Evolutionary conservation across 2,113 vertebrate genomes (phyloP), one percentile per base, ranked within the genome.

Genomic region (Serilophus lunatus): DNA sequence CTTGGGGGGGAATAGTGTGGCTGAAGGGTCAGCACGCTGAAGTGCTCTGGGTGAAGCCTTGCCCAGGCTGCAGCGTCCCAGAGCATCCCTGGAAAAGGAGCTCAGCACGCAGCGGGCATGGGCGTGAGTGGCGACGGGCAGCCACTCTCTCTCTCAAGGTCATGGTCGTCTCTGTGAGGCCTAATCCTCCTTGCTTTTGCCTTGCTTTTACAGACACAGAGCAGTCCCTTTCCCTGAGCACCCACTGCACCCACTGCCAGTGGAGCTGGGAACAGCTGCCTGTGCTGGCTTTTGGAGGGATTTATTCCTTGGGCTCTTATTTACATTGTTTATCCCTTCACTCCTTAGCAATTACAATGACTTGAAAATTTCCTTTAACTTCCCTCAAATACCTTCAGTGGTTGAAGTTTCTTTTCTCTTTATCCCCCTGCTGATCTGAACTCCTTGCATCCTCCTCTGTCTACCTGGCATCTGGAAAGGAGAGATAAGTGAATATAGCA

Each of bases 401-500:
- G 69, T 29, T 87, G 85, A 36, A 59, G 66, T 66, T 61, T 82
- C 79, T 95, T 70, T 92, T 47, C 38, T 59, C 45, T 75, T 91
- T 95, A 77, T 92, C 83, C 77, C 15, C 11, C 9, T 66, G 76
- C 87, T 87, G 93, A 95, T 96, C 94, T 94, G 77, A 88, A 72
- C 54, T 72, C 42, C 25, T 33, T 33, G 76, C 49, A 38, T 91
- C 74, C 87, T 93, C 86, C 68, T 86, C 93, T 90, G 56, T 64
- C 70, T 65, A 90, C 87, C 91, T 94, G 77, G 81, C 96, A 97
- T 94, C 92, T 97, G 97, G 90, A 95, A 95, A 45, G 54, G 35
- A 76, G 70, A 97, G 97, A 96, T 96, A 95, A 94, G 88, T 68
- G 92, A 96, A 92, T 74, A 75, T 50, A 92, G 82, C 64, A n/a